Evolutionary conservation across 2,888 invertebrate genomes (phyloP).

Genomic region (Andrena bicolor): DNA sequence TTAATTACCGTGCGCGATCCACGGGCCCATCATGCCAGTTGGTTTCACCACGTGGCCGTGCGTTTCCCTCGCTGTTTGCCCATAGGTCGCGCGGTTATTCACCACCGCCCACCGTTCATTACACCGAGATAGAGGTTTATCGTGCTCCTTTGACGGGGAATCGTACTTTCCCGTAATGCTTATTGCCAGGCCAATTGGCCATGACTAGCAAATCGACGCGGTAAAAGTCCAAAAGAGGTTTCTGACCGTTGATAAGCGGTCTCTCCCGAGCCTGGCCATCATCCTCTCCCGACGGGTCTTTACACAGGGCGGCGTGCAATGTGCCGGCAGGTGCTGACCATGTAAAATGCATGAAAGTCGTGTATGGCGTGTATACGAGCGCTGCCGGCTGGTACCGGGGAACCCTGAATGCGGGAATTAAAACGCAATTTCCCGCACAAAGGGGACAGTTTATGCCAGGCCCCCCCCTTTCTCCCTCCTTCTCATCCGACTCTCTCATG

Average conservation of each 20-base stretch:
- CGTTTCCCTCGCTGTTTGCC: slow-evolving; percentile 1
- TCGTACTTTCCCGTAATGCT: slow-evolving; percentile 45
- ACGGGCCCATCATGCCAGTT: background rate
- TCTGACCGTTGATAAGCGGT: slow-evolving; percentile 62
- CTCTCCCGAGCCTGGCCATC: slow-evolving; percentile 54
- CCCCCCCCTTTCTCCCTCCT: slow-evolving; percentile 63
- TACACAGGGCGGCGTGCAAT: slow-evolving; percentile 57
- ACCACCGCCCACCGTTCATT: slow-evolving; percentile 15
- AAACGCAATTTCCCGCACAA: slow-evolving; percentile 85
- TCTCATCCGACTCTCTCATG: background rate
- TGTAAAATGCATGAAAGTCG: slow-evolving; percentile 82
- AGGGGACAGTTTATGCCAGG: slow-evolving; percentile 83
- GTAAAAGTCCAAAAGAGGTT: slow-evolving; percentile 46
- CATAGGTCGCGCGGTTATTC: slow-evolving; percentile 1
- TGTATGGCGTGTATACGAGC: slow-evolving; percentile 76
- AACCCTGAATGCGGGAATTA: slow-evolving; percentile 83
- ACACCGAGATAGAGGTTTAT: background rate
- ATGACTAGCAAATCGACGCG: slow-evolving; percentile 53
- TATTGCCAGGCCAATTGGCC: slow-evolving; percentile 53
- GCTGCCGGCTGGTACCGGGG: slow-evolving; percentile 74
- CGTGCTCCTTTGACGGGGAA: slow-evolving; percentile 13
- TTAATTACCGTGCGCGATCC: background rate
- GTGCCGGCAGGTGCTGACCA: slow-evolving; percentile 74
- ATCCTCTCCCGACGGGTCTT: slow-evolving; percentile 49
- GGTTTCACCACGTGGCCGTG: background rate